Base-by-base conservation (phyloP, 2,797 vertebrate species). In the Myiotriccus ornatus region DNA sequence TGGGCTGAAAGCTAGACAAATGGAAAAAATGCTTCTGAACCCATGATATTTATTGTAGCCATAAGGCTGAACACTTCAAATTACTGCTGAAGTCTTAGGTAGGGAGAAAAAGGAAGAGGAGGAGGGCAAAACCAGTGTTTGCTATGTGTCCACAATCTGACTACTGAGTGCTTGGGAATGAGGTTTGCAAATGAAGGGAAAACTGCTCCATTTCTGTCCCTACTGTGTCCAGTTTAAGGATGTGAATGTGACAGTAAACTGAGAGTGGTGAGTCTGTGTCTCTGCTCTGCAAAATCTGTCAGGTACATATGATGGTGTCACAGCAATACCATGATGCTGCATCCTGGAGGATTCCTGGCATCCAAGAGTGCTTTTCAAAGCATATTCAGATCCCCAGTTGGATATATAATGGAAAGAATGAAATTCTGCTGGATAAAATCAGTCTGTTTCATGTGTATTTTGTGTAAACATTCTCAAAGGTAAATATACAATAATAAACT, bases 301-400 rank as follows among this genome's bases (percentile, higher is more conserved):
- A 1, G 34, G 39, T 50, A 30, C 0, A 0, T 39, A 14, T 22
- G 35, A 62, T 27, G 20, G 18, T 27, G 23, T 93, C 24, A 69
- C 14, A 76, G 16, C 35, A 87, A n/a, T 16, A 12, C 47, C 67
- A 34, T 53, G n/a, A 39, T 84, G 28, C 34, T 84, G 83, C 53
- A 34, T 8, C 27, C 27, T 23, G 11, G 10, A 76, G 70, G 27
- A 9, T 85, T 87, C 53, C 68, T 60, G 34, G 10, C 55, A 52
- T 52, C 27, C 52, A 55, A 13, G 10, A 17, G 23, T 14, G 19
- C 35, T 88, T 87, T 93, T 57, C 56, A 47, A 59, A 67, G 27
- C 34, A 75, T 75, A n/a, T 16, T 73, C 14, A 35, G 23, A 8
- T 68, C 35, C 28, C 59, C 16, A 25, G 47, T 55, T 74, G 64